Conservation (phyloP, 2,113 vertebrate genomes). For the Lamprologus speciosus region DNA sequence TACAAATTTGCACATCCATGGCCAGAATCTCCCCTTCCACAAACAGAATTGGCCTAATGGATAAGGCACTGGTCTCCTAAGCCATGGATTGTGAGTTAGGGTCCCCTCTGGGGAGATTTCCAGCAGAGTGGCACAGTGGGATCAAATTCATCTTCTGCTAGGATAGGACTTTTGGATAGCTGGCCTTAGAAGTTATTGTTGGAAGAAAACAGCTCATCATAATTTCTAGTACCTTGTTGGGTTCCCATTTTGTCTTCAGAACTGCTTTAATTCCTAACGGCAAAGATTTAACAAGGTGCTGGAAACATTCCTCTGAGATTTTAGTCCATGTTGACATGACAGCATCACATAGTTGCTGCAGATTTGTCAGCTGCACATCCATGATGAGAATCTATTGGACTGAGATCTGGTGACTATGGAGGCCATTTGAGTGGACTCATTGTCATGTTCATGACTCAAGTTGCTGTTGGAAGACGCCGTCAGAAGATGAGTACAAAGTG, state of each 20-base stretch:
- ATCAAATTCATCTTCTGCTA: not conserved
- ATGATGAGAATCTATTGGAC: not conserved
- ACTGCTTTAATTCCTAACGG: not conserved
- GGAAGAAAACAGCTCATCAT: not conserved
- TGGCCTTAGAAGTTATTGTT: not conserved
- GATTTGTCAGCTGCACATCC: not conserved
- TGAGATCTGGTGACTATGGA: not conserved
- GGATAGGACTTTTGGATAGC: not conserved
- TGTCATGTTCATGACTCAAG: not conserved
- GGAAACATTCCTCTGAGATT: not conserved
- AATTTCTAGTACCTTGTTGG: not conserved
- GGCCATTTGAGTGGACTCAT: not conserved
- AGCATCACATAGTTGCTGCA: not conserved
- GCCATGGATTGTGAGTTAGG: constrained; percentile 54
- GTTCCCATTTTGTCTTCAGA: not conserved
- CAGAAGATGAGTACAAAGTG: not conserved
- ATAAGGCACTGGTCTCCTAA: constrained; percentile 75
- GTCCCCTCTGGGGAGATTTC: constrained; percentile 45
- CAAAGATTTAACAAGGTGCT: not conserved
- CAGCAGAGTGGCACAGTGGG: constrained; percentile 66
- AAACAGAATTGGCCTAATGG: not conserved
- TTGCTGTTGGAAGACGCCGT: accelerated
- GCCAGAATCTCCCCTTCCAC: not conserved
- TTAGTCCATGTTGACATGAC: not conserved
- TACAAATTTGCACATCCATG: not conserved